A percentile compares a stretch with the other conserved stretches of the same genome.
phyloP scores from a whole-genome alignment of 2,888 invertebrate genomes.

The Habrosyne pyritoides region DNA sequence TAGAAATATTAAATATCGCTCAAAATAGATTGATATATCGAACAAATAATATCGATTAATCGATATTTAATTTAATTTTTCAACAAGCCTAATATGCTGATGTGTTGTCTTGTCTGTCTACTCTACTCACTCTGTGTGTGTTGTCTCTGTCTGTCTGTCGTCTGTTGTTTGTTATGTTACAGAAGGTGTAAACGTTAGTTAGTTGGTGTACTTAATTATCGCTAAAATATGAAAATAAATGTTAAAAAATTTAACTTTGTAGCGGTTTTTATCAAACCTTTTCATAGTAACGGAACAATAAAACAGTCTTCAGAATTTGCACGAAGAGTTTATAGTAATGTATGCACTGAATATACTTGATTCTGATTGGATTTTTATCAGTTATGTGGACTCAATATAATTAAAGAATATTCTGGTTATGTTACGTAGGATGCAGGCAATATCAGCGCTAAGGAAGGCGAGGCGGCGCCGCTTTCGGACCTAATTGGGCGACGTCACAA shows the following conservation, averaged over 20 bases:
- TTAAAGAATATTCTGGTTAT: neutral
- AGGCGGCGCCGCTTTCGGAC: slow-evolving; percentile 85
- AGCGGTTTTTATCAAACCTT: neutral
- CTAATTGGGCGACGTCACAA: slow-evolving; percentile 94
- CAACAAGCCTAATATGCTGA: too few species aligned
- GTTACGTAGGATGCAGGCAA: slow-evolving; percentile 3
- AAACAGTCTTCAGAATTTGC: neutral
- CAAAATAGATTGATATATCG: too few species aligned
- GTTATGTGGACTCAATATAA: neutral
- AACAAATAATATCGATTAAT: too few species aligned
- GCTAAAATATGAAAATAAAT: neutral
- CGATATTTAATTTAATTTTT: too few species aligned
- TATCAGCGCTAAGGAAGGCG: slow-evolving; percentile 7
- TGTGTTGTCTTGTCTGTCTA: too few species aligned
- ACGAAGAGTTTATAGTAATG: neutral
- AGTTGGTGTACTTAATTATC: neutral
- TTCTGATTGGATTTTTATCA: neutral
- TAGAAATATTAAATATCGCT: too few species aligned
- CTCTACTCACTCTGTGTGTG: too few species aligned
- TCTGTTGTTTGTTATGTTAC: too few species aligned
- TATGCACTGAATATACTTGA: neutral
- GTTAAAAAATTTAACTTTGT: neutral
- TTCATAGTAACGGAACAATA: neutral
- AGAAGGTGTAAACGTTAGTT: neutral
- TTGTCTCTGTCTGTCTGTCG: too few species aligned